Evolutionary conservation across 1,140 invertebrate species (phyloP).

Genomic region (Patella vulgata): DNA sequence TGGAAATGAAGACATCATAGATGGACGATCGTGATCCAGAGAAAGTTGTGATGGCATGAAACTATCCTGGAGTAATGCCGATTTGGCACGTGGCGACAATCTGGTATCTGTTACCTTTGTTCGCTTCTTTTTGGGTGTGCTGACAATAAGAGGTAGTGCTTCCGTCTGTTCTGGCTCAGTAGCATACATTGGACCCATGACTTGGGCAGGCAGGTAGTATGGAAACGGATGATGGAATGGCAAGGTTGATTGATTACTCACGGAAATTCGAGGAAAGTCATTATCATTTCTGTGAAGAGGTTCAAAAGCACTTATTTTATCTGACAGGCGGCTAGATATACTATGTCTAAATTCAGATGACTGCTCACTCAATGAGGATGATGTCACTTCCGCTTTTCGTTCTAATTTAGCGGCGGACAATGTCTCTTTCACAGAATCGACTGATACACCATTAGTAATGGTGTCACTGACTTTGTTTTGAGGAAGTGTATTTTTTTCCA

Average conservation of each 20-base stretch:
- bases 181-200: slow-evolving; percentile 73
- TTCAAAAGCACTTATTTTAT: slow-evolving; percentile 58
- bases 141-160: slow-evolving; percentile 87
- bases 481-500: slow-evolving; percentile 69
- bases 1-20: slow-evolving; percentile 32
- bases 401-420: background rate
- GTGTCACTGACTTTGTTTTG: slow-evolving; percentile 61
- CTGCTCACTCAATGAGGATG: no score
- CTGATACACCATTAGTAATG: background rate
- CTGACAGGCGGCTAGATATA: slow-evolving; percentile 10
- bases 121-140: slow-evolving; percentile 88
- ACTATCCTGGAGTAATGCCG: slow-evolving; percentile 61
- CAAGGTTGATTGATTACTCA: slow-evolving; percentile 35
- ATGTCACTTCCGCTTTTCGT: no score
- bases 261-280: slow-evolving; percentile 34
- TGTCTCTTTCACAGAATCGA: background rate
- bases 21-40: slow-evolving; percentile 32
- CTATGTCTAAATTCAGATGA: no score
- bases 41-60: slow-evolving; percentile 36
- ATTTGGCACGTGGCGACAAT: slow-evolving; percentile 78
- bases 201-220: slow-evolving; percentile 55
- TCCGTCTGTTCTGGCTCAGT: slow-evolving; percentile 88
- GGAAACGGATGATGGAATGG: slow-evolving; percentile 46
- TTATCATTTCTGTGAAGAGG: slow-evolving; percentile 36
- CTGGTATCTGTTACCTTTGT: slow-evolving; percentile 97